Base-by-base conservation (phyloP, 2,797 vertebrate genomes). In the Pseudochromis fuscus region DNA sequence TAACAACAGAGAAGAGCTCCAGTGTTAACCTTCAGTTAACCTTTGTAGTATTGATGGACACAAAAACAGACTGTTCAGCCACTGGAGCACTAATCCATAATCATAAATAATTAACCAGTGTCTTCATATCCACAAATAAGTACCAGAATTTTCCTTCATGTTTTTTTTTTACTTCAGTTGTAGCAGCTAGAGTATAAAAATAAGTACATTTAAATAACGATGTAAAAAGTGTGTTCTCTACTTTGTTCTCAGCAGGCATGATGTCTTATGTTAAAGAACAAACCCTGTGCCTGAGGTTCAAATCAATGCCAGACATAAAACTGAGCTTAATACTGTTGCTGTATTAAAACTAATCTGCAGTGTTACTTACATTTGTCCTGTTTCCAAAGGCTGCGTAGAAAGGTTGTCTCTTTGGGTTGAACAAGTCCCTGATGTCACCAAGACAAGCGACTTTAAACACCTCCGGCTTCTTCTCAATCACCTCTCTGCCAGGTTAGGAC, bases 341-440 rank as follows among this genome's bases (percentile, higher is more conserved):
- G 30, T 31, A 44, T 13, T 10, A 25, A 42, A 68, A 18, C 33
- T 15, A 12, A 5, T 18, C 1, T 0, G 16, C 45, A 58, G 44
- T 10, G 10, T 27, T 4, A 52, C 96, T 98, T 87, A 99, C 98
- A 0, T 94, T 97, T 16, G 93, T 91, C 76, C 94, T 94, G 95
- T 99, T 99, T 64, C 97, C 98, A 24, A 99, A 99, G 40, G 96
- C 98, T 0, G 97, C 97, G 0, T 96, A 94, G 92, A 99, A 99
- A 7, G 98, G 96, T 30, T 82, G 87, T 42, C 72, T 80, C 0
- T 87, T 63, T 0, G 94, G 90, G 78, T 87, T 92, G 83, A 99
- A 99, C 5, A 99, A 88, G 8, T 95, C 96, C 75, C 52, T 92
- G 89, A 99, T 96, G 88, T 99, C 98, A 19, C 89, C 89, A 30